Percentiles rank a stretch among this genome's conserved stretches.
Evolutionary conservation across 2,797 vertebrate genomes (phyloP).

Genomic region (Lophius americanus): DNA sequence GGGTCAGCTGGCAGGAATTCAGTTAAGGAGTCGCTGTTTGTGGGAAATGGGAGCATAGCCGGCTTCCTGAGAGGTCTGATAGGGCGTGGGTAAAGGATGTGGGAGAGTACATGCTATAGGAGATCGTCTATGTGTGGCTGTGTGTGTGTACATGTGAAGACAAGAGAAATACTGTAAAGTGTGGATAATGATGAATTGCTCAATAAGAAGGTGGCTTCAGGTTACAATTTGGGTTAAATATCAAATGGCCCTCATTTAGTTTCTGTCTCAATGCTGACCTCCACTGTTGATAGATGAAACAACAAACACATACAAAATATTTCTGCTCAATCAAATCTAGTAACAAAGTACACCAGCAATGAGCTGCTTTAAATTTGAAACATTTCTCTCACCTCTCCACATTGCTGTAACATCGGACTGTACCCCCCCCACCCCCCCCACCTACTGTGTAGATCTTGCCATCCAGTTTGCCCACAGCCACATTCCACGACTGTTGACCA

Average conservation of each 20-base stretch:
- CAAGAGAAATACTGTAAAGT: neutral
- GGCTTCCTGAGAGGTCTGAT: slow-evolving; percentile 21
- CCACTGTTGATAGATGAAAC: slow-evolving; percentile 43
- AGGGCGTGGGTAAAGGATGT: slow-evolving; percentile 19
- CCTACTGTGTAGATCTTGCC: slow-evolving; percentile 65
- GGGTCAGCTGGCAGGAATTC: slow-evolving; percentile 32
- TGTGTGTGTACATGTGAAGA: neutral
- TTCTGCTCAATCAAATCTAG: neutral
- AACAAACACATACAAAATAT: neutral
- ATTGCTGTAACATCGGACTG: slow-evolving; percentile 63
- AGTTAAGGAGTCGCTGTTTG: slow-evolving; percentile 23
- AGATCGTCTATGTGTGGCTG: neutral
- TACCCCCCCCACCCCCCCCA: slow-evolving; percentile 56
- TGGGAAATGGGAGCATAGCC: slow-evolving; percentile 47
- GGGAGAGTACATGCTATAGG: slow-evolving; percentile 2
- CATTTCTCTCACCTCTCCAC: slow-evolving; percentile 66
- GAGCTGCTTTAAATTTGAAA: neutral
- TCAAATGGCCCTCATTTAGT: slow-evolving; percentile 1
- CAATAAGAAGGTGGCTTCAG: neutral
- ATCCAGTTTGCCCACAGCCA: slow-evolving; percentile 63
- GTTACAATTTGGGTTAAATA: neutral
- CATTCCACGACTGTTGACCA: slow-evolving; percentile 58
- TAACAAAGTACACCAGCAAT: neutral
- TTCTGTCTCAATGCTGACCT: slow-evolving; percentile 50
- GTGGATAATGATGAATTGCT: neutral